Percentiles rank a stretch among this genome's conserved stretches.
Conservation (phyloP, 1,140 invertebrate genomes). For the Drosophila pallidifrons region DNA sequence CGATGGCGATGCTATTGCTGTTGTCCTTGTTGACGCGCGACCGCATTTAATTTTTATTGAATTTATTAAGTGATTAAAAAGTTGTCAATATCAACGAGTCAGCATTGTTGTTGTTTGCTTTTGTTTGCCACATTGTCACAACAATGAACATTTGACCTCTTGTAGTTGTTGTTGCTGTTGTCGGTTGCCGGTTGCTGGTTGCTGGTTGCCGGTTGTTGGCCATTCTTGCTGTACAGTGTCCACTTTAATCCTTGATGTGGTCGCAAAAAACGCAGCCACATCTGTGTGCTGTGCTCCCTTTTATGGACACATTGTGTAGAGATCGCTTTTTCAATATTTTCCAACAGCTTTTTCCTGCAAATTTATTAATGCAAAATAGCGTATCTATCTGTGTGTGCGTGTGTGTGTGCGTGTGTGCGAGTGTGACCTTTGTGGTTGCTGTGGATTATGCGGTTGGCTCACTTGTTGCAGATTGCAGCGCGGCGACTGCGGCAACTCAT, state of each 20-base stretch:
- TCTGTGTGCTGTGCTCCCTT: constrained; percentile 19
- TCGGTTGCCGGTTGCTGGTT: neutral
- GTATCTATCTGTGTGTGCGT: constrained; percentile 7
- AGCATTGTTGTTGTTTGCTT: constrained; percentile 61
- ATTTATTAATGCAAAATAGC: constrained; percentile 72
- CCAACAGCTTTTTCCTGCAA: constrained; percentile 65
- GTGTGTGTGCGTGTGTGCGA: constrained; percentile 18
- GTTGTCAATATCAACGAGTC: constrained; percentile 82
- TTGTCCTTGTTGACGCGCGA: constrained; percentile 73
- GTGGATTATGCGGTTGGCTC: constrained; percentile 78
- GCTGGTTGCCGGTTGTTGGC: constrained; percentile 9
- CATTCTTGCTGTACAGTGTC: constrained; percentile 3
- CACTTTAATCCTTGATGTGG: constrained; percentile 69
- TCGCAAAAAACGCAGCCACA: constrained; percentile 46
- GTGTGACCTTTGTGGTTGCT: constrained; percentile 76
- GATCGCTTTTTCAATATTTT: constrained; percentile 81
- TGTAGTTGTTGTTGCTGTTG: constrained; percentile 16
- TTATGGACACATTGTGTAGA: constrained; percentile 69
- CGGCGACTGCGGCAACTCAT: constrained; percentile 31
- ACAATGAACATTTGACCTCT: constrained; percentile 34
- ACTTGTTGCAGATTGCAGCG: constrained; percentile 66
- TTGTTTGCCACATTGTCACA: constrained; percentile 77
- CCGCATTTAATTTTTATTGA: constrained; percentile 85
- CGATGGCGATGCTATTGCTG: constrained; percentile 9
- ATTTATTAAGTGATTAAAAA: constrained; percentile 85